phyloP scores from a whole-genome alignment of 2,888 invertebrate species.

The Schizaphis graminum region DNA sequence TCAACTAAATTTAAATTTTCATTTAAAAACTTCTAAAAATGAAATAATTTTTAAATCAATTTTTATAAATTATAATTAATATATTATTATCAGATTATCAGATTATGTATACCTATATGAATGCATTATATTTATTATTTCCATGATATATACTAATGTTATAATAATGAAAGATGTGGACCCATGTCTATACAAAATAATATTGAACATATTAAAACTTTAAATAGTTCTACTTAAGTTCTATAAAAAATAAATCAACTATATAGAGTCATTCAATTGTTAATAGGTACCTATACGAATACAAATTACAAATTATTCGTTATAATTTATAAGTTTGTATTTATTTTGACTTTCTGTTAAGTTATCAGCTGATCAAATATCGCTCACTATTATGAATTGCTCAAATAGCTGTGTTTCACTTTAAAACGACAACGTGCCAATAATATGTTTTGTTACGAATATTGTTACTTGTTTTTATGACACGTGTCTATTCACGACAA shows the following conservation, averaged over 20 bases:
- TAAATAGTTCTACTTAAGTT: background rate
- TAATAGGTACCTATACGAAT: too few species aligned
- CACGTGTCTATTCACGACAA: conserved; percentile 20
- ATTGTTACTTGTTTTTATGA: background rate
- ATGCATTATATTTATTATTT: background rate
- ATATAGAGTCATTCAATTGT: background rate
- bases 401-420: background rate
- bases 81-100: background rate
- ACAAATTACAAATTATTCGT: background rate
- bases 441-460: conserved; percentile 25
- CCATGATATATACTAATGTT: background rate
- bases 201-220: background rate
- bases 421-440: background rate
- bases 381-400: background rate
- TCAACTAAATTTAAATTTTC: background rate
- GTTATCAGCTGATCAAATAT: conserved; percentile 14
- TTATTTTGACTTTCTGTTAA: background rate
- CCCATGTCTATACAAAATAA: background rate
- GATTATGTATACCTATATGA: background rate
- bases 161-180: background rate
- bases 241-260: background rate
- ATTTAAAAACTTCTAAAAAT: too few species aligned
- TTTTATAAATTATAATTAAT: background rate
- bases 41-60: background rate
- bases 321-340: background rate